Base-by-base conservation (phyloP, 2,888 invertebrate species). In the Pogonocherus hispidulus region DNA sequence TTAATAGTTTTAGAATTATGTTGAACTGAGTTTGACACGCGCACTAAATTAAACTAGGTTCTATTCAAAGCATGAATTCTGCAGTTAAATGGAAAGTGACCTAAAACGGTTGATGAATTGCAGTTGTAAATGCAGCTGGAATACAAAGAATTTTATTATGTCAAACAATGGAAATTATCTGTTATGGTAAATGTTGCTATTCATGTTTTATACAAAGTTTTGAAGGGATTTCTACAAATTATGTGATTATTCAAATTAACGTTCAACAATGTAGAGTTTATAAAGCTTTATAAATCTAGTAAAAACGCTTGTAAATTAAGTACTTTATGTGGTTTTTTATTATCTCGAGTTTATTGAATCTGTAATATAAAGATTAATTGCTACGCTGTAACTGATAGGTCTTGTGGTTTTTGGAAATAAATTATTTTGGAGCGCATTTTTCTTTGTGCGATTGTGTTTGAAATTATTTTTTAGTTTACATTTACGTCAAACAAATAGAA, bases 21-120 rank as follows among this genome's bases (percentile, higher is more conserved):
- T 56, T 70, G 71, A 75, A 75, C 74, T 74, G 71, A 75, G 71
- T 74, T 71, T 55, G 68, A 75, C 71, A 70, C 63, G 65, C 62
- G 59, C 67, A 66, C 72, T 76, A 77, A 76, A 77, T 76, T 74
- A 71, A 73, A 75, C 65, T 67, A 62, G 64, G 66, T 71, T 73
- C 71, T 69, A 76, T 76, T 76, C 75, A 73, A 76, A 74, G 74
- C 75, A 76, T 76, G 76, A 76, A 75, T 74, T 75, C 74, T 75
- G 71, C 63, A 75, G 69, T 73, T 76, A 74, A 78, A 78, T 74
- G 76, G 78, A 78, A 78, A 78, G 78, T 78, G 76, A 78, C 78
- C 78, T 78, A 77, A 77, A 78, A 78, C 71, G 70, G 72, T 75
- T 78, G 78, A 78, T 77, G 76, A 70, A 78, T 78, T 77, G 76